phyloP scores from a whole-genome alignment of 2,797 vertebrate species.

The Hyperoplus immaculatus region DNA sequence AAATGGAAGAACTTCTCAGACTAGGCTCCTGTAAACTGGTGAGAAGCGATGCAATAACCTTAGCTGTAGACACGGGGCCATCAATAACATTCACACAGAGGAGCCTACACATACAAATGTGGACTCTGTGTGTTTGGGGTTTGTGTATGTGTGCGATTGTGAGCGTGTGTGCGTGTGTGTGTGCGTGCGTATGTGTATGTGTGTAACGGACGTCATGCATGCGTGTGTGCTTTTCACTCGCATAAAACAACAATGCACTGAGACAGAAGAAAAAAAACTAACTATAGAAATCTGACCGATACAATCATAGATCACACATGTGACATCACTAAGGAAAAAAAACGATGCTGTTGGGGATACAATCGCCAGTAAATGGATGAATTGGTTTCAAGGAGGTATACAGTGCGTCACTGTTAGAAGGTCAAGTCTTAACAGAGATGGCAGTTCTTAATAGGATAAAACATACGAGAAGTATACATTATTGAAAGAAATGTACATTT shows the following conservation, averaged over 20 bases:
- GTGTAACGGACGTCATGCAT: not conserved
- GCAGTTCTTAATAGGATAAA: no score
- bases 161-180: not conserved
- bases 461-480: no score
- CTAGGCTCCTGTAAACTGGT: constrained; percentile 75
- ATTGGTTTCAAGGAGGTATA: not conserved
- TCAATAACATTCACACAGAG: constrained; percentile 77
- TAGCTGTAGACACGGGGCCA: constrained; percentile 75
- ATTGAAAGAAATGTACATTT: no score
- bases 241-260: constrained; percentile 2
- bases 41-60: constrained; percentile 83
- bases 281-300: not conserved
- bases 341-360: not conserved
- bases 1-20: constrained; percentile 68
- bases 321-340: constrained; percentile 35
- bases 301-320: constrained; percentile 24
- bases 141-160: not conserved
- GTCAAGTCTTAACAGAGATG: no score
- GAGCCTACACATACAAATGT: constrained; percentile 42
- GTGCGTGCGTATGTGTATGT: constrained; percentile 5
- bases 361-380: not conserved
- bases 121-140: constrained; percentile 4
- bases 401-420: not conserved
- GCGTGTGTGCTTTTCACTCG: not conserved
- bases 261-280: constrained; percentile 6